Evolutionary conservation across 2,888 invertebrate species (phyloP).

Genomic region (Aethes cnicana): DNA sequence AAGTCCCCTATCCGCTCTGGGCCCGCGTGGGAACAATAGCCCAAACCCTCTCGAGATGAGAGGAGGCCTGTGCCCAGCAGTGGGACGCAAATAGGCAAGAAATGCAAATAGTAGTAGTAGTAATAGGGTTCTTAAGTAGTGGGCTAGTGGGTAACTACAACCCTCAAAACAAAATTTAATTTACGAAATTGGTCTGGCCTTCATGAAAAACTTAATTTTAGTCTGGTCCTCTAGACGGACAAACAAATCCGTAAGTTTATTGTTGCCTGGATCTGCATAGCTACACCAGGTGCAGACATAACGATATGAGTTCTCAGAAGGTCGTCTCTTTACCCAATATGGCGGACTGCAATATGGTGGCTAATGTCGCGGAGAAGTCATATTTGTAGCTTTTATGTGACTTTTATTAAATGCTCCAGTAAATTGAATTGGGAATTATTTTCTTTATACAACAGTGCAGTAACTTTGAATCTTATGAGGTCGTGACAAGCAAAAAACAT

Average conservation of each 20-base stretch:
- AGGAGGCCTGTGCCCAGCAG: too few relatives aligned
- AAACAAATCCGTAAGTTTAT: conserved; percentile 18
- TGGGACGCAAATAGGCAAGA: too few relatives aligned
- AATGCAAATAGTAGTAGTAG: too few relatives aligned
- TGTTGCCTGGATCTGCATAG: conserved; percentile 15
- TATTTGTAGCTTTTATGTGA: neutral
- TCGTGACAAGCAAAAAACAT: too few relatives aligned
- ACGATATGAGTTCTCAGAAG: conserved; percentile 26
- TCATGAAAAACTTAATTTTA: conserved; percentile 23
- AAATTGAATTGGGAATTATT: neutral
- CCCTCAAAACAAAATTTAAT: conserved; percentile 24
- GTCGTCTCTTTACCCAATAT: conserved; percentile 22
- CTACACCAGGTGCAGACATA: conserved; percentile 24
- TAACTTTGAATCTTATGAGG: too few relatives aligned
- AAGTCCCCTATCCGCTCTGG: too few relatives aligned
- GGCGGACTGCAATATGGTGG: conserved; percentile 19
- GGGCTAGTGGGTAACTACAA: too few relatives aligned
- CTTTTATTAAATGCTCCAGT: neutral
- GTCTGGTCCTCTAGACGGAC: conserved; percentile 20
- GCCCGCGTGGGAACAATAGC: too few relatives aligned
- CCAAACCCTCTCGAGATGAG: too few relatives aligned
- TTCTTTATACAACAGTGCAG: too few relatives aligned
- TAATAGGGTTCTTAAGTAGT: too few relatives aligned
- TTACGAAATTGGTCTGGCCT: conserved; percentile 14
- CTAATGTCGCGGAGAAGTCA: conserved; percentile 8